Conservation (phyloP, 2,113 vertebrate genomes). For the Dermatemys mawii region DNA sequence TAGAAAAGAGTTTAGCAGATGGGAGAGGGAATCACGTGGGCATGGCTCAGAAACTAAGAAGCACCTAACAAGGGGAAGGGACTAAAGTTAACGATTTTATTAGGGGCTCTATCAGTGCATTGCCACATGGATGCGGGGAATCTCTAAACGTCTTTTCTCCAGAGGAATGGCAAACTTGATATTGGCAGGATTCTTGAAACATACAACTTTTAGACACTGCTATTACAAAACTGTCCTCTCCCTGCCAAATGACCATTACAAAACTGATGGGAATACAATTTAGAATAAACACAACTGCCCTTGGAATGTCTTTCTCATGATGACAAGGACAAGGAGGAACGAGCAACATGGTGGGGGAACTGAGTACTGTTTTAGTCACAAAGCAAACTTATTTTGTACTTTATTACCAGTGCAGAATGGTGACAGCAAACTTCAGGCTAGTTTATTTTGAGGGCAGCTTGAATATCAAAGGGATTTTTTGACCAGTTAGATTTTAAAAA, state of each 20-base stretch:
- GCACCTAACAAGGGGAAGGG: not conserved
- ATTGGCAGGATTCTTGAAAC: not conserved
- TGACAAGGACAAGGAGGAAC: not conserved
- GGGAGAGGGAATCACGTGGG: no score
- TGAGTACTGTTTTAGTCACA: not conserved
- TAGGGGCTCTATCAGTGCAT: not conserved
- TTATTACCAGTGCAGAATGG: not conserved
- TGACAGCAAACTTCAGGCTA: not conserved
- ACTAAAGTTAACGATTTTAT: not conserved
- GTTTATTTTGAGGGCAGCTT: not conserved
- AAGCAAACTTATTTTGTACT: rapidly evolving
- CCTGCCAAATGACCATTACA: not conserved
- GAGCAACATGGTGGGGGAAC: not conserved
- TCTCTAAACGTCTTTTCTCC: not conserved
- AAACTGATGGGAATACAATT: not conserved
- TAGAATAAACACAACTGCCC: not conserved
- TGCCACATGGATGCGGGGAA: not conserved
- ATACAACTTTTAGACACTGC: not conserved
- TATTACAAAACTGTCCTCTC: not conserved
- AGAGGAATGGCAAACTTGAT: not conserved
- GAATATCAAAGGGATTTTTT: not conserved
- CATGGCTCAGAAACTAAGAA: not conserved
- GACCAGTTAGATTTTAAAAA: not conserved
- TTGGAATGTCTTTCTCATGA: not conserved
- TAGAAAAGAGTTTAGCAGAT: not conserved